Conservation (phyloP, 2,797 vertebrate genomes). For the Enteromius treurensis region DNA sequence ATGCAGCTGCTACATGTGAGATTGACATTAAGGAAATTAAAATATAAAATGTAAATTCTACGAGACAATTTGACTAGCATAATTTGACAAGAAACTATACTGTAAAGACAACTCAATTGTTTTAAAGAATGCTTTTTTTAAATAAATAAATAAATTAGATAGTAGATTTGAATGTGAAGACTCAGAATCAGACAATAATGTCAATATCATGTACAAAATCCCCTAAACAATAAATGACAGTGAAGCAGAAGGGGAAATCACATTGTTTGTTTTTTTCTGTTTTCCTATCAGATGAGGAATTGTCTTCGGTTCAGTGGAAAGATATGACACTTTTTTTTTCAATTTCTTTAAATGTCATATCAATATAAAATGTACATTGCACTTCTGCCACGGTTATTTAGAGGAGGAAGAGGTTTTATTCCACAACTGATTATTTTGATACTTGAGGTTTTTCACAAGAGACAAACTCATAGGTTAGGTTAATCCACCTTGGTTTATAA, state of each 20-base stretch:
- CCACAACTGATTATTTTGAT: background rate
- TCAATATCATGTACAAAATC: background rate
- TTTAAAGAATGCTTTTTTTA: background rate
- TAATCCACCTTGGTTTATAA: background rate
- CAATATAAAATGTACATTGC: background rate
- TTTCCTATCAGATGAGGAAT: slow-evolving; percentile 10
- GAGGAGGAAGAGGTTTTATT: slow-evolving; percentile 15
- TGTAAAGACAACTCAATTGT: background rate
- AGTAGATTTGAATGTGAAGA: background rate
- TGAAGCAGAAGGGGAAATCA: background rate
- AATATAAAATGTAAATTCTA: background rate
- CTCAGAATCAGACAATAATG: background rate
- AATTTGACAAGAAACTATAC: background rate
- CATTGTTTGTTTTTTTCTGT: background rate
- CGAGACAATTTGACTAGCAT: background rate
- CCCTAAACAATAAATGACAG: background rate
- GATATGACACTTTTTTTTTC: background rate
- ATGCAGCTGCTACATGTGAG: background rate
- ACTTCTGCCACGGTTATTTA: background rate
- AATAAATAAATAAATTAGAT: background rate
- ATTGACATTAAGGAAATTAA: background rate
- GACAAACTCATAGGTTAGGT: background rate
- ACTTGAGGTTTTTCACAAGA: background rate
- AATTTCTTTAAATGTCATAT: background rate
- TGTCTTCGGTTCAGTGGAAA: slow-evolving; percentile 14